A percentile compares a stretch with the other conserved stretches of the same genome.
These are phyloP conservation scores for Pseudomugil tenellus DNA, from an alignment of 2,797 vertebrate species.

Conservation along the genomic window DNA sequence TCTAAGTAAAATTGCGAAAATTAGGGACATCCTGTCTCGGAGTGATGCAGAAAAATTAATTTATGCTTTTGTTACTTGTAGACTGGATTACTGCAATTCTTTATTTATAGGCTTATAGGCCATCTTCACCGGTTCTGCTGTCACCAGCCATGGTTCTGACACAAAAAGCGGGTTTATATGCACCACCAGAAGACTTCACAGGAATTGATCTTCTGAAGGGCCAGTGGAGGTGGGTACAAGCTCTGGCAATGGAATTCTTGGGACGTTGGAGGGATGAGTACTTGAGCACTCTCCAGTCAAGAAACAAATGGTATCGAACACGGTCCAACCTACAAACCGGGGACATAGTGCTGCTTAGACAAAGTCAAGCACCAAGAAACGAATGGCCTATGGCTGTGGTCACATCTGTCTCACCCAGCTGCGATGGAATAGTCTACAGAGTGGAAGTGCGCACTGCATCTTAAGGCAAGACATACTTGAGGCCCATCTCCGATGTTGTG, in stretches of 20 bases:
- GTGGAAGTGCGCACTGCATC: no score
- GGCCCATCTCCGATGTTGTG: no score
- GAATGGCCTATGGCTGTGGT: constrained; percentile 1
- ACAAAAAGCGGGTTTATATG: background rate
- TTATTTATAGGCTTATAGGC: no score
- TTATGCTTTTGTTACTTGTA: no score
- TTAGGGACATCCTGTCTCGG: no score
- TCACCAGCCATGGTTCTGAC: background rate
- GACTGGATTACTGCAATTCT: no score
- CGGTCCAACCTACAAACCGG: background rate
- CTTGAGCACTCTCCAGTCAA: background rate
- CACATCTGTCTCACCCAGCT: no score
- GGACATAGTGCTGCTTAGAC: background rate
- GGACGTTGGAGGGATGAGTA: background rate
- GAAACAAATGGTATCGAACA: background rate
- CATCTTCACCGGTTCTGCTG: background rate
- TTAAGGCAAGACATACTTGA: no score
- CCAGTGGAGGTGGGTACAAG: background rate
- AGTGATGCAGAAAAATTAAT: no score
- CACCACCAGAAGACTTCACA: background rate
- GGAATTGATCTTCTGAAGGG: background rate
- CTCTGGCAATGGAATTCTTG: background rate
- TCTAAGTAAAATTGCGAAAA: no score
- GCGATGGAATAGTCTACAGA: no score
- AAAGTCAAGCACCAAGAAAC: background rate